phyloP scores from a whole-genome alignment of 2,797 vertebrate species.

The Syngnathus acus region DNA sequence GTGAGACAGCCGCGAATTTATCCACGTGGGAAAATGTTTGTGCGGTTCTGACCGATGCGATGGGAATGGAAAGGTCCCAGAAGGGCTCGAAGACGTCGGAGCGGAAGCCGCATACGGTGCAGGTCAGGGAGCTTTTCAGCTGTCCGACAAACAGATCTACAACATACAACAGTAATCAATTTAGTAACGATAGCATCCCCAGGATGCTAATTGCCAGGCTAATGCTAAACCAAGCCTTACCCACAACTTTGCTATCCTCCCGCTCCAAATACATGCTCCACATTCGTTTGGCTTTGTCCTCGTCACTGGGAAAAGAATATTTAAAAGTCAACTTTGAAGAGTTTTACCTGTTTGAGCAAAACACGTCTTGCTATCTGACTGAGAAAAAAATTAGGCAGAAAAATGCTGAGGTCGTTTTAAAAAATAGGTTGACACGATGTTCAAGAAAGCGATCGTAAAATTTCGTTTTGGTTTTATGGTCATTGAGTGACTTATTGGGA shows the following conservation, averaged over 20 bases:
- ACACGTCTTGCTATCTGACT: too few relatives aligned
- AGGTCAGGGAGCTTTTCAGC: constrained; percentile 90
- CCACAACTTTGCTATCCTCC: constrained; percentile 92
- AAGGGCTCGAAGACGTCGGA: constrained; percentile 94
- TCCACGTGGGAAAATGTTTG: too few relatives aligned
- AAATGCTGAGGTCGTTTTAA: background rate
- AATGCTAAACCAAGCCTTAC: constrained; percentile 62
- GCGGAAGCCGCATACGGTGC: constrained; percentile 84
- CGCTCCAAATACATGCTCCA: constrained; percentile 89
- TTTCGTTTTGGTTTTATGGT: background rate
- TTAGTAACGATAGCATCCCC: background rate
- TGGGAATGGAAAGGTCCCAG: constrained; percentile 93
- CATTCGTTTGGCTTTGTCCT: constrained; percentile 86
- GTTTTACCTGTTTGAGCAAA: too few relatives aligned
- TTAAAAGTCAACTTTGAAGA: background rate
- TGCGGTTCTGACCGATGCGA: constrained; percentile 74
- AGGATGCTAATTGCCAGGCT: background rate
- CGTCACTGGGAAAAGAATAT: constrained; percentile 69
- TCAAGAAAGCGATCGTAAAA: background rate
- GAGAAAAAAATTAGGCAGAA: background rate
- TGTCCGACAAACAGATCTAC: constrained; percentile 94
- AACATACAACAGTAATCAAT: background rate
- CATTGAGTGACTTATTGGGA: constrained; percentile 8
- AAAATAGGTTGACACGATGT: background rate
- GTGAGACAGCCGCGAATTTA: background rate